Conservation (phyloP, 2,113 vertebrate genomes). For the Pelmatolapia mariae region DNA sequence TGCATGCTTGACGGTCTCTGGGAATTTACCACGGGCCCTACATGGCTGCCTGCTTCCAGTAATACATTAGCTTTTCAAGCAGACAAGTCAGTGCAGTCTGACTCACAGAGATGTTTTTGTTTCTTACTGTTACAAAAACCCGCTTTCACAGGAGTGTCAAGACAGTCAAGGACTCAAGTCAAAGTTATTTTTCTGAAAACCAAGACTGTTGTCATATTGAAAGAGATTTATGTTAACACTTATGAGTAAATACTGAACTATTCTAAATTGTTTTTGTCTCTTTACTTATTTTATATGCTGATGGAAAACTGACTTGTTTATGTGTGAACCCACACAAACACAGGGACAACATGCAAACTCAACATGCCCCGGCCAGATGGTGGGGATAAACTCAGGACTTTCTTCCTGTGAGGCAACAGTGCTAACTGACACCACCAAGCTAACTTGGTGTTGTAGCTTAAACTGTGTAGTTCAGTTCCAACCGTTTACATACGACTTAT, state of each 20-base stretch:
- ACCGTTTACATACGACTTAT: neutral
- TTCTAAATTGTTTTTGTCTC: neutral
- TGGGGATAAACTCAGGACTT: neutral
- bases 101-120: slow-evolving; percentile 44
- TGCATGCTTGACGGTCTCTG: slow-evolving; percentile 3
- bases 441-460: neutral
- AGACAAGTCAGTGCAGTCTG: neutral
- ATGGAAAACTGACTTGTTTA: neutral
- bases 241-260: neutral
- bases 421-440: neutral
- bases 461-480: neutral
- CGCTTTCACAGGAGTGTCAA: slow-evolving; percentile 10
- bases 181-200: neutral
- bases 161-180: neutral
- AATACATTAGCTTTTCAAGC: neutral
- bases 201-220: neutral
- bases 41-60: neutral
- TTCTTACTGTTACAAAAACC: slow-evolving; percentile 6
- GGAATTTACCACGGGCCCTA: neutral
- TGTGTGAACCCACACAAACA: neutral
- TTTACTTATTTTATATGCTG: neutral
- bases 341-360: neutral
- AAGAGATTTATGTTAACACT: neutral
- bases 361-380: neutral
- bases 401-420: neutral